Conservation (phyloP, 2,797 vertebrate species). For the Enteromius argenteus region DNA sequence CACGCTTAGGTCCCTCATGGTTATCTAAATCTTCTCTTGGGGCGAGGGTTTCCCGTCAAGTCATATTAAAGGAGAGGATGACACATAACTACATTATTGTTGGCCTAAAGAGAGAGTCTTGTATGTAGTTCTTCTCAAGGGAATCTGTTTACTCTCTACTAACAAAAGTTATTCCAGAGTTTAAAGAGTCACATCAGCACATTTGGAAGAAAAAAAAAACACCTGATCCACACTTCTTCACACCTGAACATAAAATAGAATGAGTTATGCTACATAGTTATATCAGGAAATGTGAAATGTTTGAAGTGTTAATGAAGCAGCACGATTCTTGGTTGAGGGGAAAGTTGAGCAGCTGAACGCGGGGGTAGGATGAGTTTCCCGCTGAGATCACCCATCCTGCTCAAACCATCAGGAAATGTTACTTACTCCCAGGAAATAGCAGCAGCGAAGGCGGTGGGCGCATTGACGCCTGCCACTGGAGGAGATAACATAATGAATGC, state of each 20-base stretch:
- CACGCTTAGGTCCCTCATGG: slow-evolving; percentile 61
- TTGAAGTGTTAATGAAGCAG: slow-evolving; percentile 69
- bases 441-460: slow-evolving; percentile 40
- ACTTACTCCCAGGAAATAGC: slow-evolving; percentile 57
- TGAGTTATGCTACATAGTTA: slow-evolving; percentile 32
- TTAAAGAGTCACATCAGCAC: slow-evolving; percentile 4
- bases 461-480: slow-evolving; percentile 47
- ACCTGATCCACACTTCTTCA: slow-evolving; percentile 46
- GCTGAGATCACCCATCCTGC: slow-evolving; percentile 55
- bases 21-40: slow-evolving; percentile 60
- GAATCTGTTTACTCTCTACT: background rate
- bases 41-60: slow-evolving; percentile 68
- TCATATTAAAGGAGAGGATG: slow-evolving; percentile 66
- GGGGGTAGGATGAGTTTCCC: slow-evolving; percentile 51
- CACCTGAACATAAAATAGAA: slow-evolving; percentile 56
- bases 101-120: slow-evolving; percentile 23
- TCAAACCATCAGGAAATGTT: slow-evolving; percentile 53
- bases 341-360: slow-evolving; percentile 42
- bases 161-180: slow-evolving; percentile 12
- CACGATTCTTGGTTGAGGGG: slow-evolving; percentile 55
- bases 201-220: slow-evolving; percentile 8
- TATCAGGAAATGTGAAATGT: slow-evolving; percentile 55
- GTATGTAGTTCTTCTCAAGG: background rate
- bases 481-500: slow-evolving; percentile 32
- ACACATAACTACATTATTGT: slow-evolving; percentile 56